Evolutionary conservation across 1,140 invertebrate species (phyloP).

Genomic region (Ylistrum balloti): DNA sequence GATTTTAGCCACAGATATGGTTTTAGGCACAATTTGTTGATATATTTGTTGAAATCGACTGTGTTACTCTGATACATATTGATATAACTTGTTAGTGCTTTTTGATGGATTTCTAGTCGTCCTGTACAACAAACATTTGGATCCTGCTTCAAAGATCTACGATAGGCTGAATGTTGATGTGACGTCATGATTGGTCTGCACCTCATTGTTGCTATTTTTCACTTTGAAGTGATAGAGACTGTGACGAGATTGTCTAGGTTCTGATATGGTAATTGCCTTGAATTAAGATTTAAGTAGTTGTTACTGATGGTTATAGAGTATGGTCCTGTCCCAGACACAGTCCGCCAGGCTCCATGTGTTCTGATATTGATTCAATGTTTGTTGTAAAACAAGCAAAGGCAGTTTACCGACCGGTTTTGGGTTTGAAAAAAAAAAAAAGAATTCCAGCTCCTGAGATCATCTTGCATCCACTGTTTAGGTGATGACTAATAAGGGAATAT

Average conservation of each 20-base stretch:
- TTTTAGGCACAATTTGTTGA: no score
- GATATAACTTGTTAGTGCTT: no score
- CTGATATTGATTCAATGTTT: neutral
- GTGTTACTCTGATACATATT: no score
- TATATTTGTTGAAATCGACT: no score
- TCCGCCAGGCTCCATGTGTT: neutral
- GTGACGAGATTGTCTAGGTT: neutral
- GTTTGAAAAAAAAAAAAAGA: neutral
- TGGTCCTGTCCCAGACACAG: neutral
- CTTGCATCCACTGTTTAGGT: neutral
- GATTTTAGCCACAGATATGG: no score
- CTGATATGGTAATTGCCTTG: constrained; percentile 27
- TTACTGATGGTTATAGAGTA: neutral
- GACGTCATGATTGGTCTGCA: constrained; percentile 11
- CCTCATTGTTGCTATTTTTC: neutral
- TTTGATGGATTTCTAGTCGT: neutral
- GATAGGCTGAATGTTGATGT: neutral
- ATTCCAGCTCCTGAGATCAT: neutral
- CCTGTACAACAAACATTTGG: neutral
- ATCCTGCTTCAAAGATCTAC: neutral
- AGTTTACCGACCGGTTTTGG: neutral
- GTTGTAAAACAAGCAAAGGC: constrained; percentile 15
- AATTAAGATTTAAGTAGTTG: constrained; percentile 40
- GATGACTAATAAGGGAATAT: constrained; percentile 32
- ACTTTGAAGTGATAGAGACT: constrained; percentile 19